Conservation (phyloP, 2,888 invertebrate genomes). For the Xestia sexstrigata region DNA sequence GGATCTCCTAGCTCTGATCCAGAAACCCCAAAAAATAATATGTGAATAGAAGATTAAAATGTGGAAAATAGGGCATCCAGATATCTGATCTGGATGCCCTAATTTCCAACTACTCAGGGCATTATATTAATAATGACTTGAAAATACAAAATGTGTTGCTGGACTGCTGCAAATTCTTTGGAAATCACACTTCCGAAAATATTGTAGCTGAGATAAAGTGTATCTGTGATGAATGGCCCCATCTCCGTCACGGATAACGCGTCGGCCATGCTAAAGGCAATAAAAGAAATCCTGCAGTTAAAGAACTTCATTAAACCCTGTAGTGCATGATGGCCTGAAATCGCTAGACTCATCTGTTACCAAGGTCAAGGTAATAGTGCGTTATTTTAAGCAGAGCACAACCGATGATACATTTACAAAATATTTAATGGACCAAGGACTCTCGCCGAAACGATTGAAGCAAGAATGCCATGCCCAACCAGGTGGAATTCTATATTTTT, state of each 20-base stretch:
- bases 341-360: background rate
- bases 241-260: slow-evolving; percentile 69
- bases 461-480: slow-evolving; percentile 25
- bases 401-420: slow-evolving; percentile 16
- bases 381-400: slow-evolving; percentile 7
- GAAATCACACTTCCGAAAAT: slow-evolving; percentile 58
- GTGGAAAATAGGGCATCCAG: no score
- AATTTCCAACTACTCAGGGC: slow-evolving; percentile 1
- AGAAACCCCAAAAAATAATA: no score
- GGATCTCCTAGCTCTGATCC: no score
- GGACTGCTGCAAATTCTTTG: slow-evolving; percentile 60
- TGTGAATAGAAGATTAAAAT: no score
- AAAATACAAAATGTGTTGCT: slow-evolving; percentile 61
- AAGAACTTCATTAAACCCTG: slow-evolving; percentile 58
- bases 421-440: slow-evolving; percentile 17
- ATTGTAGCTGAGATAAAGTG: slow-evolving; percentile 56
- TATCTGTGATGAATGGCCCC: slow-evolving; percentile 44
- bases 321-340: slow-evolving; percentile 52
- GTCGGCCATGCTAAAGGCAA: slow-evolving; percentile 64
- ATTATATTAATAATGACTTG: slow-evolving; percentile 36
- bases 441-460: slow-evolving; percentile 22
- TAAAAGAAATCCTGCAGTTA: slow-evolving; percentile 32
- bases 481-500: slow-evolving; percentile 41
- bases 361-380: slow-evolving; percentile 1
- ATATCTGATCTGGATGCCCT: no score